phyloP scores from a whole-genome alignment of 30 jellyfish, hydroid and myxozoan species.

The Turritopsis dohrnii region DNA sequence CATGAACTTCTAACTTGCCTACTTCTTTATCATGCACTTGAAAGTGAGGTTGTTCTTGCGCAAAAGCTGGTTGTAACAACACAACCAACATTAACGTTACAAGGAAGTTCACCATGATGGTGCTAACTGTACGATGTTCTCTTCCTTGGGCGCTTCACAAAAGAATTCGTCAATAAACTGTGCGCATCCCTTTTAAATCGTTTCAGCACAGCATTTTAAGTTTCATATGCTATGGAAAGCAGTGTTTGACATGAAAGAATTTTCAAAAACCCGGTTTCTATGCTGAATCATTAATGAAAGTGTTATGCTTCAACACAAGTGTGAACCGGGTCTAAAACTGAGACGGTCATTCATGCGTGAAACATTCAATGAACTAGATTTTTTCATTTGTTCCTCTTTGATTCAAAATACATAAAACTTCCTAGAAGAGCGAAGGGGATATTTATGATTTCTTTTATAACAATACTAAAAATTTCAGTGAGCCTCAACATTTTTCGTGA shows the following conservation, averaged over 20 bases:
- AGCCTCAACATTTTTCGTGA: no score
- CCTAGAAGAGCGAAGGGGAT: no score
- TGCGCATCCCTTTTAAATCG: not conserved
- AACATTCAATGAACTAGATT: not conserved
- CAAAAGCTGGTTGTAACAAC: not conserved
- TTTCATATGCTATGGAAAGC: not conserved
- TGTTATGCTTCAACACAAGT: not conserved
- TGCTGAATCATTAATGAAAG: not conserved
- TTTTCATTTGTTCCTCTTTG: not conserved
- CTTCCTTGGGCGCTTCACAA: not conserved
- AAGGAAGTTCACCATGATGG: not conserved
- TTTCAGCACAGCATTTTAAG: not conserved
- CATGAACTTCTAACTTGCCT: conserved; percentile 4
- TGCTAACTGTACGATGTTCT: not conserved
- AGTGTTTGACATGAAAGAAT: not conserved
- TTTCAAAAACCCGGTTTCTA: not conserved
- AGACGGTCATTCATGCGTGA: not conserved
- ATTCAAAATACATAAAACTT: no score
- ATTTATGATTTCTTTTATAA: no score
- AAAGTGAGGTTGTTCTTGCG: not conserved
- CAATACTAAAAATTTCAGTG: no score
- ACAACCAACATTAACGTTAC: not conserved
- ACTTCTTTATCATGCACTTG: conserved; percentile 4
- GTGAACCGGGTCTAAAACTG: not conserved
- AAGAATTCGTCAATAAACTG: not conserved